Conservation (phyloP, 2,797 vertebrate species). For the Numenius phaeopus region DNA sequence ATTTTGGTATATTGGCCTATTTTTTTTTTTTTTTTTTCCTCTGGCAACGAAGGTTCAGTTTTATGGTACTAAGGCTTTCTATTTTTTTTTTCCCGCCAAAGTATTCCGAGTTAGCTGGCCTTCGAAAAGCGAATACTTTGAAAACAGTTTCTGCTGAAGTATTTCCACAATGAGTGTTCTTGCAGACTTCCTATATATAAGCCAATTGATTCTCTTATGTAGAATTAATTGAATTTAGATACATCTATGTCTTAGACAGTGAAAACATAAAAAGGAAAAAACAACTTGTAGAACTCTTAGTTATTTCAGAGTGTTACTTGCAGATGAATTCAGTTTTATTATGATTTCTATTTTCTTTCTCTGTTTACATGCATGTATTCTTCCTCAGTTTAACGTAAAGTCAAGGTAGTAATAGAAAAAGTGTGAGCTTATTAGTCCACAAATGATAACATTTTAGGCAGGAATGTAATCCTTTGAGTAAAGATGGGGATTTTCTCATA, state of each 20-base stretch:
- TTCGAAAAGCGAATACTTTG: neutral
- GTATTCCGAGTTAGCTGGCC: neutral
- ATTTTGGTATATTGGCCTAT: neutral
- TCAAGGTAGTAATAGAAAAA: neutral
- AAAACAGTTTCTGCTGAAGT: neutral
- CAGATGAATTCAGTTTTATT: neutral
- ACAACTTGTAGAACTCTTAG: fast-evolving
- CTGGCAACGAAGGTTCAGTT: neutral
- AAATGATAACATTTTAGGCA: neutral
- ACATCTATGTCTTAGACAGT: neutral
- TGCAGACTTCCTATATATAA: neutral
- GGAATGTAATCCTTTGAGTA: neutral
- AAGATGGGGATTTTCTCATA: neutral
- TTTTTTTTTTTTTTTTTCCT: neutral
- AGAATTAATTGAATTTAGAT: neutral
- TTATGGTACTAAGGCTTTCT: neutral
- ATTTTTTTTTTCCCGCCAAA: no score
- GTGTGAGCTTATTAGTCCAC: neutral
- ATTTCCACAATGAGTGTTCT: neutral
- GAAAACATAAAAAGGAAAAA: neutral
- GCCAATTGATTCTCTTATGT: neutral
- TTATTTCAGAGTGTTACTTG: neutral
- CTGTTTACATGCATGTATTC: neutral
- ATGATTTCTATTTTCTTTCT: neutral
- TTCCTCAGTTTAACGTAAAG: neutral